A percentile compares a stretch with the other conserved stretches of the same genome.
Conservation (phyloP, 2,888 invertebrate species). For the Lycocerus yunnanus region DNA sequence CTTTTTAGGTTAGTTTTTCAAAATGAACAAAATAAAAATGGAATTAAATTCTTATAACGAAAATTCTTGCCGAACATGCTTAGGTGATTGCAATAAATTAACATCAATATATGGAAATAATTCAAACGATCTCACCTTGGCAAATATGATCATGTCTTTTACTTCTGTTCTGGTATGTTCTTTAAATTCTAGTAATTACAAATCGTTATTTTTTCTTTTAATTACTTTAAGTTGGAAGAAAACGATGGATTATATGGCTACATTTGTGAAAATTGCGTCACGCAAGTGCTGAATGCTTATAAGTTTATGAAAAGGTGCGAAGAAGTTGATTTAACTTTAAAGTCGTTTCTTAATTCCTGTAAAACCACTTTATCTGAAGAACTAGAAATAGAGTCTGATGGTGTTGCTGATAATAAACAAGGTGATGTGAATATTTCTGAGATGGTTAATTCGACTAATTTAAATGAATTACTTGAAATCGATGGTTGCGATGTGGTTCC, state of each 20-base stretch:
- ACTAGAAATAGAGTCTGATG: background rate
- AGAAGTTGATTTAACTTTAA: conserved; percentile 28
- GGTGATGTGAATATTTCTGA: background rate
- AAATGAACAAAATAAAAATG: conserved; percentile 7
- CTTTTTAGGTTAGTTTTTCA: background rate
- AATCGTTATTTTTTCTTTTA: background rate
- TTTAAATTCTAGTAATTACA: background rate
- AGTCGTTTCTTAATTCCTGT: conserved; percentile 5
- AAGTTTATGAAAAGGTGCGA: conserved; percentile 34
- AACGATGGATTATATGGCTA: conserved; percentile 31
- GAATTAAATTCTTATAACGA: background rate
- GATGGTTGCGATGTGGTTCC: background rate
- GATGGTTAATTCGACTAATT: background rate
- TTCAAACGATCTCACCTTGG: conserved; percentile 16
- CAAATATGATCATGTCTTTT: conserved; percentile 30
- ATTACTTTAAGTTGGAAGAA: conserved; percentile 17
- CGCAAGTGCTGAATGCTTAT: conserved; percentile 28
- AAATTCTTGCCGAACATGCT: conserved; percentile 32
- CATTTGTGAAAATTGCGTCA: conserved; percentile 31
- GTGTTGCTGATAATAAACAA: background rate
- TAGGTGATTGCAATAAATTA: conserved; percentile 22
- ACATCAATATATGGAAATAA: conserved; percentile 24
- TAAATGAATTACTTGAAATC: background rate
- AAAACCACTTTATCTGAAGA: background rate
- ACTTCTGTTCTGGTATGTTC: conserved; percentile 24